Conservation (phyloP, 2,888 invertebrate species). For the Callosobruchus maculatus region DNA sequence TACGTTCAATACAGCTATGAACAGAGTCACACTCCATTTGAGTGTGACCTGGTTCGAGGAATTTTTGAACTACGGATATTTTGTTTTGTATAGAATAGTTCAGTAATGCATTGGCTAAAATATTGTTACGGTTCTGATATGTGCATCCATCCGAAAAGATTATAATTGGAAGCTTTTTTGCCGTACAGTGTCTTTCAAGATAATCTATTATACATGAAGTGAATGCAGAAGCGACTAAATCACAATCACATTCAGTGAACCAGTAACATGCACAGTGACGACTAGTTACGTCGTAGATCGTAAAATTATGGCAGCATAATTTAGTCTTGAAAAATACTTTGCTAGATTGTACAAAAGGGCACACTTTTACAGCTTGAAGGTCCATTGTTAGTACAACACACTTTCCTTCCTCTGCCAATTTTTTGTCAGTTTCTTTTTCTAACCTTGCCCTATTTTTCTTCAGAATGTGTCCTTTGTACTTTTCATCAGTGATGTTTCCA, state of each 20-base stretch:
- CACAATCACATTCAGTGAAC: slow-evolving; percentile 14
- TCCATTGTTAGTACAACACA: slow-evolving; percentile 19
- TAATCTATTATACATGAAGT: slow-evolving; percentile 23
- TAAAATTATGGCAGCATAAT: slow-evolving; percentile 32
- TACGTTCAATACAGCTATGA: slow-evolving; percentile 39
- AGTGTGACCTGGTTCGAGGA: slow-evolving; percentile 33
- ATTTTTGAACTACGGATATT: slow-evolving; percentile 28
- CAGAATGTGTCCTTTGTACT: background rate
- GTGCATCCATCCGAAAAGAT: slow-evolving; percentile 29
- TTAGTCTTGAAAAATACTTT: slow-evolving; percentile 31
- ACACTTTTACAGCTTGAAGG: slow-evolving; percentile 23
- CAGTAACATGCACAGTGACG: too few relatives aligned
- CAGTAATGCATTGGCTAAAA: slow-evolving; percentile 26
- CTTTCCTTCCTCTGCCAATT: slow-evolving; percentile 18
- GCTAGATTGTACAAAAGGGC: slow-evolving; percentile 24
- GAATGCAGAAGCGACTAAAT: slow-evolving; percentile 23
- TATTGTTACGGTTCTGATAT: slow-evolving; percentile 27
- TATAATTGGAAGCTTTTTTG: slow-evolving; percentile 19
- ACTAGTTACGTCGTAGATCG: slow-evolving; percentile 25
- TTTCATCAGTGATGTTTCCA: slow-evolving; percentile 4
- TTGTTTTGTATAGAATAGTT: slow-evolving; percentile 17
- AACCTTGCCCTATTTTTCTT: slow-evolving; percentile 19
- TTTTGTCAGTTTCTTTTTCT: slow-evolving; percentile 13
- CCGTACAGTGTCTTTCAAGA: slow-evolving; percentile 8
- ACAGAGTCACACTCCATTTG: slow-evolving; percentile 41